Evolutionary conservation across 2,888 invertebrate species (phyloP), one percentile per base, ranked within the genome.

Genomic region (Xylota sylvarum): DNA sequence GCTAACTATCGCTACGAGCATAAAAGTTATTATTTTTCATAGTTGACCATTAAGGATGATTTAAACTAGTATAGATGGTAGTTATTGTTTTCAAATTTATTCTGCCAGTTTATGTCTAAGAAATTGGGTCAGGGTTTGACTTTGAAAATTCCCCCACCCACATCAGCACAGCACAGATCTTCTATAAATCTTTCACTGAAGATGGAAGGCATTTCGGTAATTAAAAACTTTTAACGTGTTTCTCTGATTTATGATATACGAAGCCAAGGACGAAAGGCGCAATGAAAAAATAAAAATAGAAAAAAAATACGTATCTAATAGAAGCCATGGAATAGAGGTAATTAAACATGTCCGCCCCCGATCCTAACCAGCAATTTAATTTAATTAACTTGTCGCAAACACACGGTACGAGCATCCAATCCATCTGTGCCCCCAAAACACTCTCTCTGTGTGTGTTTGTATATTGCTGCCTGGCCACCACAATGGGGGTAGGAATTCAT

Each of bases 281-380:
- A 7, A 9, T n/a, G 37, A 35, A 65, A 37, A 23, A 37, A 4
- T 7, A 17, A n/a, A 35, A 7, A 32, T 2, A 32, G 0, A 2
- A 7, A n/a, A 14, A 17, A 30, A 12, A 67, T 6, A 43, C 0
- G 6, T 10, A 30, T 19, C 14, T 43, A 52, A 70, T 30, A 37
- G 35, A 9, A 32, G 40, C 43, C 17, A 3, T 46, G 35, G 19
- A 55, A 52, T 78, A 37, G 43, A 52, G 70, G 30, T 55, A 79
- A 79, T 79, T 79, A 79, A 79, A 72, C 56, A 72, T 72, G 69
- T 78, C 70, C 56, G 17, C 30, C 30, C 70, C n/a, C 55, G 32
- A 55, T 64, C 70, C 89, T 88, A 88, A 78, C 89, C 89, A 89
- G 88, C 89, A 89, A 90, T 90, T 90, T 89, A 67, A 72, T 69